These are phyloP conservation scores for Naja naja DNA, from an alignment of 2,113 vertebrate genomes.

Conservation along the genomic window DNA sequence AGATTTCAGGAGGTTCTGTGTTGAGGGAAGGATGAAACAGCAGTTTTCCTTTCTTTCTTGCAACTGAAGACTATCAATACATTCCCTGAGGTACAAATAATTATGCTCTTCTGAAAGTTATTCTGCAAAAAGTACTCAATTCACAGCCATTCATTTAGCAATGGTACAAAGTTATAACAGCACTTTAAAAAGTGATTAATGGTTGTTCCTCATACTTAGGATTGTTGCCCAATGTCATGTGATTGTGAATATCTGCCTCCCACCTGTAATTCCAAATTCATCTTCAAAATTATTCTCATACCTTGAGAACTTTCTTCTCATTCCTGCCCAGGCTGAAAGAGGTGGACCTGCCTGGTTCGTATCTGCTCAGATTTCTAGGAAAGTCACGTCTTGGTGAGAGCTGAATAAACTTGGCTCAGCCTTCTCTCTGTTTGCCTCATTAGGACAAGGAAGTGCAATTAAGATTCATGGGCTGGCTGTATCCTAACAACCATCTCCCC, in stretches of 20 bases:
- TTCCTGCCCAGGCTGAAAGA: neutral
- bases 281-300: neutral
- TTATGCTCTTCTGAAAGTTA: neutral
- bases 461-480: neutral
- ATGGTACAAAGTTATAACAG: neutral
- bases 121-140: neutral
- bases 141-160: neutral
- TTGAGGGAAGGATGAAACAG: neutral
- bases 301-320: neutral
- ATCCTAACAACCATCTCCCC: neutral
- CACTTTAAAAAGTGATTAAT: neutral
- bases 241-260: neutral
- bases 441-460: constrained; percentile 5
- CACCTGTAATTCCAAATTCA: neutral
- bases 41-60: neutral
- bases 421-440: constrained; percentile 21
- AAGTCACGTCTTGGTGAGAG: neutral
- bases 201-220: neutral
- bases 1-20: neutral
- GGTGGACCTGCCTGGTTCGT: neutral
- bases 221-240: neutral
- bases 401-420: neutral
- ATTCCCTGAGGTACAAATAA: neutral
- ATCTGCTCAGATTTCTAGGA: neutral
- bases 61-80: neutral